Conservation (phyloP, 92 coral and sea anemone genomes). For the Plumapathes pennacea region DNA sequence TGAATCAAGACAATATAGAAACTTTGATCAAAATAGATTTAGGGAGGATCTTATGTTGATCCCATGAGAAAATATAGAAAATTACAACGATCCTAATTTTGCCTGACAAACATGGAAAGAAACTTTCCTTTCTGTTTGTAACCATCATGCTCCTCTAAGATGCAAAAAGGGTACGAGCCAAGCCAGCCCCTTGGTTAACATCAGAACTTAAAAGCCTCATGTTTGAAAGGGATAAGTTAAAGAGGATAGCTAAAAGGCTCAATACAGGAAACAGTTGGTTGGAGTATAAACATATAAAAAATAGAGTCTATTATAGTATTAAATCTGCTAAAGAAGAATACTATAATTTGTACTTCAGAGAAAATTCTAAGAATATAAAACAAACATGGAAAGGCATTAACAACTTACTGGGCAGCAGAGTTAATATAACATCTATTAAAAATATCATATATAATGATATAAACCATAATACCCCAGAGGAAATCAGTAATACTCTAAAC, state of each 20-base stretch:
- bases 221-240: slow-evolving; percentile 4
- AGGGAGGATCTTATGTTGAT: slow-evolving; percentile 1
- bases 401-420: too few relatives aligned
- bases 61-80: not conserved
- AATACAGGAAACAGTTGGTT: not conserved
- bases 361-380: not conserved
- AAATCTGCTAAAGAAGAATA: not conserved
- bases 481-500: too few relatives aligned
- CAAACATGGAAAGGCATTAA: slow-evolving; percentile 8
- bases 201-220: not conserved
- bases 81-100: not conserved
- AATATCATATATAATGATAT: too few relatives aligned
- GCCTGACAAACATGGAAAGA: slow-evolving; percentile 1
- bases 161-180: not conserved
- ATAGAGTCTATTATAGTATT: not conserved
- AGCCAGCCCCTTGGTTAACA: slow-evolving; percentile 9
- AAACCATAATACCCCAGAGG: too few relatives aligned
- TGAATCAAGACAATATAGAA: slow-evolving; percentile 1
- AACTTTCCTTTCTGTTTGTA: not conserved
- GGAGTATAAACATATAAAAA: not conserved
- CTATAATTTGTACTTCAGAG: not conserved
- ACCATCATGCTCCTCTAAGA: slow-evolving; percentile 4
- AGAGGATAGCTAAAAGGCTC: not conserved
- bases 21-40: not conserved
- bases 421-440: too few relatives aligned